Percentiles rank a stretch among this genome's conserved stretches.
These are phyloP conservation scores for Meteorus colon DNA, from an alignment of 2,888 invertebrate genomes.

Conservation along the genomic window DNA sequence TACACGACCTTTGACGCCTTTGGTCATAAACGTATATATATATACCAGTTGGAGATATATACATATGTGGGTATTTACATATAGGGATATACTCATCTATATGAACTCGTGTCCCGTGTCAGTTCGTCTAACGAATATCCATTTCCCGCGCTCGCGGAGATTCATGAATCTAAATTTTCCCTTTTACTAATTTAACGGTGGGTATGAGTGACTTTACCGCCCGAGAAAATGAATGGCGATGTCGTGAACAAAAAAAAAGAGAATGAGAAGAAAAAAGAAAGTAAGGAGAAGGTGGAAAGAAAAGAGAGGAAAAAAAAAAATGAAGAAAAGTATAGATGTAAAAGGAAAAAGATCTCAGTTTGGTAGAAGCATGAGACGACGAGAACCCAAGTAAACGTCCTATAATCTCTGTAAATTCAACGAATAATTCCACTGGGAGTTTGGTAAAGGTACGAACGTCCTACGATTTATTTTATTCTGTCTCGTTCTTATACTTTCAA, in stretches of 20 bases:
- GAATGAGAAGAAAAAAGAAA: background rate
- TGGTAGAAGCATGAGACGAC: conserved; percentile 35
- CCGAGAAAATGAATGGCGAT: conserved; percentile 43
- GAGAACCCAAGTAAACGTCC: conserved; percentile 34
- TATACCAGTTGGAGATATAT: background rate
- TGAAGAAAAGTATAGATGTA: conserved; percentile 32
- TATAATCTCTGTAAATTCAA: conserved; percentile 42
- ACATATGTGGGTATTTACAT: background rate
- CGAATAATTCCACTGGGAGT: conserved; percentile 36
- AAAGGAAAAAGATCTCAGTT: conserved; percentile 41
- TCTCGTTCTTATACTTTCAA: background rate
- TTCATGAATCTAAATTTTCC: conserved; percentile 54
- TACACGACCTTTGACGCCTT: conserved; percentile 11
- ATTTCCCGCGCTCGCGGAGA: conserved; percentile 42
- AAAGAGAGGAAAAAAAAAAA: conserved; percentile 34
- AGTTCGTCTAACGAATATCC: conserved; percentile 30
- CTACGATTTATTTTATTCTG: conserved; percentile 3
- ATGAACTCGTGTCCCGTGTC: background rate
- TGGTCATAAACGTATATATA: background rate
- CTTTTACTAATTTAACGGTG: conserved; percentile 50
- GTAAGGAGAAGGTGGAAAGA: background rate
- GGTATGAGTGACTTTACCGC: conserved; percentile 49
- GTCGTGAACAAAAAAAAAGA: conserved; percentile 1
- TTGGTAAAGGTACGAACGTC: conserved; percentile 3
- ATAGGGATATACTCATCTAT: background rate